Conservation (phyloP, 2,113 vertebrate genomes). For the Epinephelus fuscoguttatus region DNA sequence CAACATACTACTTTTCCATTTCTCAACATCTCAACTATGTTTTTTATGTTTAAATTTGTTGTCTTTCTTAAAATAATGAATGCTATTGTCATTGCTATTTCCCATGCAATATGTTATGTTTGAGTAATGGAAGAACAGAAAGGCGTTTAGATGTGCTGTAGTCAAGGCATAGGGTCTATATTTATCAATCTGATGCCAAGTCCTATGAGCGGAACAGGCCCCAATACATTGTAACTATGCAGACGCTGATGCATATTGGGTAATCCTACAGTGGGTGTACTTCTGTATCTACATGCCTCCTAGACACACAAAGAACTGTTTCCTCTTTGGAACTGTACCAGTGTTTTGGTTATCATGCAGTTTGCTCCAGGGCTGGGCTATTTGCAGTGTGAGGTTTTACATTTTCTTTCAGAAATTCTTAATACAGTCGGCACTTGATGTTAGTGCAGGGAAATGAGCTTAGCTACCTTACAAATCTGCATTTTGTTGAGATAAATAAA, state of each 20-base stretch:
- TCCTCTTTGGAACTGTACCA: conserved; percentile 60
- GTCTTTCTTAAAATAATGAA: conserved; percentile 62
- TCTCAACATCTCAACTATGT: neutral
- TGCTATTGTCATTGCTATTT: conserved; percentile 43
- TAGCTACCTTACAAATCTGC: conserved; percentile 61
- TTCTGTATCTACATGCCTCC: conserved; percentile 58
- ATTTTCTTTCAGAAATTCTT: conserved; percentile 47
- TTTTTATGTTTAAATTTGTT: neutral
- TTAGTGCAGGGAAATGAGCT: conserved; percentile 44
- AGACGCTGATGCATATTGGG: conserved; percentile 59
- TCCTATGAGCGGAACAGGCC: conserved; percentile 41
- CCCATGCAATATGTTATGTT: conserved; percentile 24
- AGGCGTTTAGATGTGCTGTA: conserved; percentile 22
- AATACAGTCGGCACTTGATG: conserved; percentile 29
- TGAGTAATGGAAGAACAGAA: conserved; percentile 62
- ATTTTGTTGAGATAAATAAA: conserved; percentile 74
- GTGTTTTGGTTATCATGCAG: conserved; percentile 56
- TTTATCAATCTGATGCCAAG: conserved; percentile 62
- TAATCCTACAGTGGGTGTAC: conserved; percentile 69
- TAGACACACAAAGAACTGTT: conserved; percentile 58
- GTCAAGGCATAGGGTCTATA: conserved; percentile 55
- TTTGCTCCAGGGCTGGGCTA: conserved; percentile 59
- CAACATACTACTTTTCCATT: conserved; percentile 54
- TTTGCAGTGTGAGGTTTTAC: conserved; percentile 60
- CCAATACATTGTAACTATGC: conserved; percentile 59